Evolutionary conservation across 2,113 vertebrate species (phyloP).

Genomic region (Pseudorasbora parva): DNA sequence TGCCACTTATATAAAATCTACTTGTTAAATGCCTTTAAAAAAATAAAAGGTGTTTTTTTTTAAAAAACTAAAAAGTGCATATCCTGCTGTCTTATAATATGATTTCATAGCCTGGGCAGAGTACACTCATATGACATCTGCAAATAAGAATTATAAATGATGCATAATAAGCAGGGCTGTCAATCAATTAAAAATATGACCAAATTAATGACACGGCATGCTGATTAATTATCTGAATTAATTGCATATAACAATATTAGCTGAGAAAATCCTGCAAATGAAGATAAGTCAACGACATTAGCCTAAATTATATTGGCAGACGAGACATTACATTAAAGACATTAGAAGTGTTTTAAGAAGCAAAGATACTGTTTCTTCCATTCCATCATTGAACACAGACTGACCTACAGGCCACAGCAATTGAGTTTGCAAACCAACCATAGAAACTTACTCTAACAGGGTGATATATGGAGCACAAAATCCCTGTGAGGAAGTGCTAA

Average conservation of each 20-base stretch:
- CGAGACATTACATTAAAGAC: conserved; percentile 10
- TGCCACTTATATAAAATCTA: too few species aligned
- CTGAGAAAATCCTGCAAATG: neutral
- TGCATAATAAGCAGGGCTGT: neutral
- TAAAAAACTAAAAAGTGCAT: too few species aligned
- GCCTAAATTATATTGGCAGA: neutral
- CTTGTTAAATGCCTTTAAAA: too few species aligned
- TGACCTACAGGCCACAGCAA: neutral
- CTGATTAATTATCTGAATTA: neutral
- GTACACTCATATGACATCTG: neutral
- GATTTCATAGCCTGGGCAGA: neutral
- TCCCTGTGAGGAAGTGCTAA: neutral
- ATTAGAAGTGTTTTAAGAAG: neutral
- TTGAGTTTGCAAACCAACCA: neutral
- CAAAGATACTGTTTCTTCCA: neutral
- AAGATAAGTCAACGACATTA: neutral
- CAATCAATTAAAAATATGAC: neutral
- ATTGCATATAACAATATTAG: conserved; percentile 3
- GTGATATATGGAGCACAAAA: neutral
- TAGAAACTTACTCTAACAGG: neutral
- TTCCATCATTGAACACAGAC: neutral
- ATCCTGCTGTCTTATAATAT: too few species aligned
- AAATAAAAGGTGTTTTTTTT: too few species aligned
- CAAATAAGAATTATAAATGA: neutral
- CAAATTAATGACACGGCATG: neutral